Evolutionary conservation across 2,797 vertebrate species (phyloP).

Genomic region (Schizopygopsis malacanthus): DNA sequence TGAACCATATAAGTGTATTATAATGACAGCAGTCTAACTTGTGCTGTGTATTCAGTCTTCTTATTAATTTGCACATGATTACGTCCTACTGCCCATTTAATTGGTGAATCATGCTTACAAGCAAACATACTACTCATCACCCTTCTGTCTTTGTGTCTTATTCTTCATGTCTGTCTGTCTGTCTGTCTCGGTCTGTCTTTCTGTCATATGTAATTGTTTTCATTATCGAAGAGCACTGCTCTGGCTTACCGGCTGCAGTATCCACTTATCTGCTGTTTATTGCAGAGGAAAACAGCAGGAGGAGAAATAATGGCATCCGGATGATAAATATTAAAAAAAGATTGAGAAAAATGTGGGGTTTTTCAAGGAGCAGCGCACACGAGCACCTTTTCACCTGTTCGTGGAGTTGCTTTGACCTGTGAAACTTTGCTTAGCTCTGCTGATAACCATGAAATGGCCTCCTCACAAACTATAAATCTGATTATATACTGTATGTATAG

Average conservation of each 20-base stretch:
- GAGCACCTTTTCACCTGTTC: constrained; percentile 25
- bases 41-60: background rate
- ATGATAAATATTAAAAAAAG: constrained; percentile 79
- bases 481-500: background rate
- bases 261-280: constrained; percentile 76
- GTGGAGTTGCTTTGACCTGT: background rate
- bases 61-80: background rate
- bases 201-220: constrained; percentile 79
- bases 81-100: background rate
- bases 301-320: constrained; percentile 74
- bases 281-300: constrained; percentile 62
- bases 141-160: background rate
- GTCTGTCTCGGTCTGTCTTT: constrained; percentile 52
- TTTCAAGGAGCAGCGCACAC: constrained; percentile 57
- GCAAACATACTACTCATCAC: background rate
- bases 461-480: background rate
- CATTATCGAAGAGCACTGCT: constrained; percentile 81
- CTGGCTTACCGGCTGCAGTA: constrained; percentile 72
- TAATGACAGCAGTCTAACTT: background rate
- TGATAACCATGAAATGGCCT: background rate
- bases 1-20: background rate
- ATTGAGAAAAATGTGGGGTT: constrained; percentile 67
- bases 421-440: constrained; percentile 4
- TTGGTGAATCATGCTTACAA: background rate
- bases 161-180: background rate